Evolutionary conservation across 2,888 invertebrate species (phyloP).

Genomic region (Brachyopa scutellaris): DNA sequence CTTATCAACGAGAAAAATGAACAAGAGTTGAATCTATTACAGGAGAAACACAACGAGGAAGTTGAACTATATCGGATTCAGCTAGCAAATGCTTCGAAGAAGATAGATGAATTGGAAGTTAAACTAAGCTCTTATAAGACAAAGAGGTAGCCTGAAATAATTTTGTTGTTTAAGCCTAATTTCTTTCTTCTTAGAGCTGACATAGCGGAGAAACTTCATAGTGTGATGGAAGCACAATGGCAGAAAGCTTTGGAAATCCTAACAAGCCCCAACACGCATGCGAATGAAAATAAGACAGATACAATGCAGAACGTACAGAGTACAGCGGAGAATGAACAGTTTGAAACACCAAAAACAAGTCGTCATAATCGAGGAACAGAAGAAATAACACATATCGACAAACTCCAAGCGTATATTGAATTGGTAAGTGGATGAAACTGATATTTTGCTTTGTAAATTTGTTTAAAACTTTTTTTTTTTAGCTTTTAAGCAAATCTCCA

Average conservation of each 20-base stretch:
- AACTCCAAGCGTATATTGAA: slow-evolving; percentile 80
- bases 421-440: slow-evolving; percentile 74
- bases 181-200: slow-evolving; percentile 83
- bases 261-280: slow-evolving; percentile 81
- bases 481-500: slow-evolving; percentile 84
- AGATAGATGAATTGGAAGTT: slow-evolving; percentile 86
- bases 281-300: slow-evolving; percentile 60
- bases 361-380: slow-evolving; percentile 75
- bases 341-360: slow-evolving; percentile 79
- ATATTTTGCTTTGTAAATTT: neutral
- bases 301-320: slow-evolving; percentile 72
- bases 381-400: slow-evolving; percentile 76
- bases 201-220: slow-evolving; percentile 89
- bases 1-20: slow-evolving; percentile 88
- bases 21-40: slow-evolving; percentile 88
- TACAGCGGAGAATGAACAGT: slow-evolving; percentile 77
- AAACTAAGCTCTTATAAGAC: slow-evolving; percentile 81
- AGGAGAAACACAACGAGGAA: slow-evolving; percentile 91
- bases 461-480: slow-evolving; percentile 22
- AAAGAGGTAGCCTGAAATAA: slow-evolving; percentile 75
- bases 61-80: slow-evolving; percentile 88
- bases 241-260: slow-evolving; percentile 88
- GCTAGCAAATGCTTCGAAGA: slow-evolving; percentile 87
- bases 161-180: neutral
- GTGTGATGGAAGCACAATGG: slow-evolving; percentile 92